A percentile compares a stretch with the other conserved stretches of the same genome.
Conservation (phyloP, 2,113 vertebrate species). For the Dromas ardeola region DNA sequence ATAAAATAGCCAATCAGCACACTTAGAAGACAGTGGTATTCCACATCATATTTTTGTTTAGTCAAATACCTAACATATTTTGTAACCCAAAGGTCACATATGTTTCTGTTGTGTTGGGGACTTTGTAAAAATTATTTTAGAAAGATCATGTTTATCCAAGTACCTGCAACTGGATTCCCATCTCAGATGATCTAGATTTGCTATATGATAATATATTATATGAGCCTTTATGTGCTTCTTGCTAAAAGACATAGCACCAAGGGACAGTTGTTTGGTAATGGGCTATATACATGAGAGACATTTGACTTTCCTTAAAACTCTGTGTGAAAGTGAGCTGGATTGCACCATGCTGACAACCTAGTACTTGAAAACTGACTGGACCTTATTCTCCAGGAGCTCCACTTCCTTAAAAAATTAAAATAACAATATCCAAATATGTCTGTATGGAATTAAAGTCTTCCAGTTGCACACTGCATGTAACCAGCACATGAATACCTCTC, state of each 20-base stretch:
- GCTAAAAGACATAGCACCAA: background rate
- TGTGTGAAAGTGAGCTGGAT: background rate
- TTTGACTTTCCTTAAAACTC: background rate
- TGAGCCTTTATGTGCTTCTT: background rate
- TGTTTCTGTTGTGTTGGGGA: background rate
- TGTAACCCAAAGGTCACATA: background rate
- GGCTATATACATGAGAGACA: background rate
- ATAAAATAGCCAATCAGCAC: background rate
- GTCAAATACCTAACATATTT: background rate
- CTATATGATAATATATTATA: background rate
- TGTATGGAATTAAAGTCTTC: background rate
- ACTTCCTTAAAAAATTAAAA: background rate
- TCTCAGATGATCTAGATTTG: background rate
- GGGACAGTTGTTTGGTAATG: background rate
- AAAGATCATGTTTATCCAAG: background rate
- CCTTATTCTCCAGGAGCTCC: background rate
- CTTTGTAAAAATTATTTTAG: background rate
- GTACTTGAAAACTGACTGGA: background rate
- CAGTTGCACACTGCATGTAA: background rate
- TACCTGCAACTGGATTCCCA: background rate
- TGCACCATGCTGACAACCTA: background rate
- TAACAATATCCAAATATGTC: background rate
- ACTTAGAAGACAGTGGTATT: background rate
- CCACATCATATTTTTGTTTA: background rate
- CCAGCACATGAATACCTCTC: background rate